Conservation (phyloP, 2,888 invertebrate species). For the Tiliacea aurago region DNA sequence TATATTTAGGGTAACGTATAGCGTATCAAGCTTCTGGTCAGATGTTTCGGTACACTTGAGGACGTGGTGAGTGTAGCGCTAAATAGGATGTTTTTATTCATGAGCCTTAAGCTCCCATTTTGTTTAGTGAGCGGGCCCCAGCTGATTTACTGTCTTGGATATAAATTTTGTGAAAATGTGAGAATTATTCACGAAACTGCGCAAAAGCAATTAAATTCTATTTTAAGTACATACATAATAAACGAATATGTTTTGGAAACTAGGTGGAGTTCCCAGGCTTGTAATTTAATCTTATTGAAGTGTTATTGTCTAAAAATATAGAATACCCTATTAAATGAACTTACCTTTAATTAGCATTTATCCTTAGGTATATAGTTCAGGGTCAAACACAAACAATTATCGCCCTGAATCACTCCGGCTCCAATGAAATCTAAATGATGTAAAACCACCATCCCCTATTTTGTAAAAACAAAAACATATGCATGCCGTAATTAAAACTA, state of each 20-base stretch:
- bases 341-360: not conserved
- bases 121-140: slow-evolving; percentile 87
- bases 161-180: slow-evolving; percentile 86
- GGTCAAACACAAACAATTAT: not conserved
- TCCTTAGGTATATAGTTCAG: not conserved
- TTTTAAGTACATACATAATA: slow-evolving; percentile 58
- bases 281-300: slow-evolving; percentile 25
- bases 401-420: not conserved
- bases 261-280: slow-evolving; percentile 45
- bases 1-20: slow-evolving; percentile 76
- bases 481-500: too few relatives aligned
- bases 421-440: not conserved
- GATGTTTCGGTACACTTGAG: slow-evolving; percentile 77
- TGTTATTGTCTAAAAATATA: slow-evolving; percentile 4
- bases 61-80: slow-evolving; percentile 85
- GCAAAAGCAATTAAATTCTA: slow-evolving; percentile 71
- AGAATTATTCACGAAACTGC: slow-evolving; percentile 77
- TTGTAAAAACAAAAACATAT: not conserved
- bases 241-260: slow-evolving; percentile 52
- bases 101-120: slow-evolving; percentile 88
- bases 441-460: not conserved
- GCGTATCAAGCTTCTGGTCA: slow-evolving; percentile 62
- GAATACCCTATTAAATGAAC: not conserved
- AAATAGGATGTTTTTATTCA: slow-evolving; percentile 91
- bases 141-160: slow-evolving; percentile 88